Percentiles rank a stretch among this genome's conserved stretches.
These are phyloP conservation scores for Cremastinae sp. DNA, from an alignment of 2,888 invertebrate species.

Conservation along the genomic window DNA sequence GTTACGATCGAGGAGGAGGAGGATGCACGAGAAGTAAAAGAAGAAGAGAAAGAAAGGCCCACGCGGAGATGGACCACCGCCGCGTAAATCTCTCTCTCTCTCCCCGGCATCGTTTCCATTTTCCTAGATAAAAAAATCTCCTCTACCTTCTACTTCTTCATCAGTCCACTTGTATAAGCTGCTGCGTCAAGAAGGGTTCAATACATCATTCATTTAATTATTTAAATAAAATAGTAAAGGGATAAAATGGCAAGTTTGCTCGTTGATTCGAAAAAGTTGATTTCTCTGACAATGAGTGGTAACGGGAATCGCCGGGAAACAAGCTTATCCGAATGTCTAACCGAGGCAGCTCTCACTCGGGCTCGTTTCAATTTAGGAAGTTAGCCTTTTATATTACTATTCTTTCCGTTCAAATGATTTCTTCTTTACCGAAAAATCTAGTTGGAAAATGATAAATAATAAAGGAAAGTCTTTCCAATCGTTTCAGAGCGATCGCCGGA, in stretches of 20 bases:
- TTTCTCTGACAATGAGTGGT: constrained; percentile 71
- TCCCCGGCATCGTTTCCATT: constrained; percentile 12
- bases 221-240: not conserved
- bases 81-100: constrained; percentile 35
- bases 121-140: too few relatives aligned
- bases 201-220: constrained; percentile 5
- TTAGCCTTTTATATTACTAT: constrained; percentile 73
- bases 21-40: too few relatives aligned
- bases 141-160: too few relatives aligned
- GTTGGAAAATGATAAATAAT: too few relatives aligned
- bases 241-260: constrained; percentile 70
- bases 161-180: too few relatives aligned
- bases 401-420: too few relatives aligned
- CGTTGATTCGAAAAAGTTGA: constrained; percentile 70
- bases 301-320: constrained; percentile 72
- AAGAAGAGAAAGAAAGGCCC: too few relatives aligned
- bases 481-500: constrained; percentile 75
- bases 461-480: not conserved
- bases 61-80: constrained; percentile 70
- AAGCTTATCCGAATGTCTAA: constrained; percentile 75
- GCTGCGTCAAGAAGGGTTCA: too few relatives aligned
- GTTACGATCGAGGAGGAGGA: too few relatives aligned
- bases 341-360: constrained; percentile 75
- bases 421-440: too few relatives aligned
- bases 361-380: constrained; percentile 77